phyloP scores from a whole-genome alignment of 1,140 invertebrate genomes.

The Zaprionus capensis region DNA sequence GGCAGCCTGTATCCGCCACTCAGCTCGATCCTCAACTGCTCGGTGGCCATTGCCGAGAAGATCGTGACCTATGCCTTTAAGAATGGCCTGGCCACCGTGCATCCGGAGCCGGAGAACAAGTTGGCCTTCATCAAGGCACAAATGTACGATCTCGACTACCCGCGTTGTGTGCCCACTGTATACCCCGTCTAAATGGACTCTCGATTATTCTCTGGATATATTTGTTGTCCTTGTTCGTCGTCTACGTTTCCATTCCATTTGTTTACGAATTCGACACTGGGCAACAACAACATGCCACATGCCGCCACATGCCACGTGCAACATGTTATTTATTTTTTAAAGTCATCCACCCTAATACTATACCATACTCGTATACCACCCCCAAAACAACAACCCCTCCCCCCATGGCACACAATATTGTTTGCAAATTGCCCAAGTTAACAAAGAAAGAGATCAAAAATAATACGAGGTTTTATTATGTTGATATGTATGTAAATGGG shows the following conservation, averaged over 20 bases:
- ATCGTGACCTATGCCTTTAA: constrained; percentile 95
- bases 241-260: constrained; percentile 48
- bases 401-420: constrained; percentile 6
- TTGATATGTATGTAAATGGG: constrained; percentile 69
- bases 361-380: constrained; percentile 29
- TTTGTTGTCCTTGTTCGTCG: background rate
- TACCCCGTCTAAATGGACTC: constrained; percentile 61
- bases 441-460: constrained; percentile 5
- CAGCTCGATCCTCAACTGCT: constrained; percentile 94
- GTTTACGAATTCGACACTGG: constrained; percentile 32
- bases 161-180: constrained; percentile 87
- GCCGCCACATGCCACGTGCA: constrained; percentile 31
- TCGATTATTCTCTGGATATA: background rate
- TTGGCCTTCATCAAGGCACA: constrained; percentile 91
- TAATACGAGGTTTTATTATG: constrained; percentile 49
- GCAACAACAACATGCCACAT: constrained; percentile 35
- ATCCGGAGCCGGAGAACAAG: constrained; percentile 91
- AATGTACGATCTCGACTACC: constrained; percentile 91
- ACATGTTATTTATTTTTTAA: constrained; percentile 76
- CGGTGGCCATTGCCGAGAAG: constrained; percentile 93
- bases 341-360: constrained; percentile 22
- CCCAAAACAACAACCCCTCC: background rate
- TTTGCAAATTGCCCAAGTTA: constrained; percentile 18
- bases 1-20: constrained; percentile 98
- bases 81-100: constrained; percentile 91